A percentile compares a stretch with the other conserved stretches of the same genome.
These are phyloP conservation scores for Apamea sordens DNA, from an alignment of 2,888 invertebrate genomes.

Conservation along the genomic window DNA sequence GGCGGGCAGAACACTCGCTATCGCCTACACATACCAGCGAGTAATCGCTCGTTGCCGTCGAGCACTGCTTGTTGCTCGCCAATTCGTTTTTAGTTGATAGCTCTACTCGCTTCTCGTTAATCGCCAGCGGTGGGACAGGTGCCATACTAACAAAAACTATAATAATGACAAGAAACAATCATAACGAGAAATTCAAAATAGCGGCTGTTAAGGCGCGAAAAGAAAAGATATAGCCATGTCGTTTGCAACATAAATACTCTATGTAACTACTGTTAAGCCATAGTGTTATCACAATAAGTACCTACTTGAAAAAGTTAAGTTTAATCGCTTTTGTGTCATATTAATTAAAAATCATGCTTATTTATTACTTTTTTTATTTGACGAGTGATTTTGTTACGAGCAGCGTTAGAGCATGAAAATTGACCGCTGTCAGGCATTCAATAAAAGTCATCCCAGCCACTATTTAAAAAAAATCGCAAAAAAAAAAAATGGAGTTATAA, in stretches of 20 bases:
- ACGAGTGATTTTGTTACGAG: constrained; percentile 39
- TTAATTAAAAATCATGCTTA: constrained; percentile 59
- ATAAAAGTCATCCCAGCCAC: too few species aligned
- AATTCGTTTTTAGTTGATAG: background rate
- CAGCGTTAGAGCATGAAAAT: constrained; percentile 4
- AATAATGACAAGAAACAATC: background rate
- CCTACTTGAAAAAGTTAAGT: constrained; percentile 65
- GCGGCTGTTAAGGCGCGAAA: background rate
- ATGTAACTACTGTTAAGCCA: constrained; percentile 50
- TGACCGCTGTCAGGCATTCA: background rate
- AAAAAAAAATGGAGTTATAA: background rate
- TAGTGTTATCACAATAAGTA: constrained; percentile 60
- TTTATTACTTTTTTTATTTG: constrained; percentile 59
- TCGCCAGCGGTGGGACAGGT: background rate
- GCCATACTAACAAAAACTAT: background rate
- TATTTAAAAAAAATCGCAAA: background rate
- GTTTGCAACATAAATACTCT: constrained; percentile 33
- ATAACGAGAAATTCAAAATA: background rate
- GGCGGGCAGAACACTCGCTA: background rate
- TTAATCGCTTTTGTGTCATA: constrained; percentile 68
- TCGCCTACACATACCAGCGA: background rate
- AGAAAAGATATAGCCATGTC: background rate
- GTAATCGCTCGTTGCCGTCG: background rate
- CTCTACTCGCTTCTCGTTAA: background rate
- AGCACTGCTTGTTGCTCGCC: background rate